Percentiles rank a stretch among this genome's conserved stretches.
Evolutionary conservation across 2,888 invertebrate species (phyloP).

Genomic region (Panzeria rudis): DNA sequence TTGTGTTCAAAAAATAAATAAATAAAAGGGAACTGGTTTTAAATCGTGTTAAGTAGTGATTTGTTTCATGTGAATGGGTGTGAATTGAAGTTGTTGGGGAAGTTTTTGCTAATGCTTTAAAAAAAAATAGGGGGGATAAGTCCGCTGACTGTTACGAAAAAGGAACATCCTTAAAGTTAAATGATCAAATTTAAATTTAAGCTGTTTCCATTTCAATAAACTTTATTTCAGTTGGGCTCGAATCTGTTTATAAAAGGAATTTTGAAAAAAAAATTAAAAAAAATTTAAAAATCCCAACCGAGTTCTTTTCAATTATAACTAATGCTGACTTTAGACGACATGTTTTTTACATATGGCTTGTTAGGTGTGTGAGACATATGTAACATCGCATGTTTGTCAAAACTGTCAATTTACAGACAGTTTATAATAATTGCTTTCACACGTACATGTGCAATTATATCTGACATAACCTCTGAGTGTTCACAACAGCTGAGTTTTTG

Average conservation of each 20-base stretch:
- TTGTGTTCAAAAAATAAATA: constrained; percentile 1
- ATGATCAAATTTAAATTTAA: background rate
- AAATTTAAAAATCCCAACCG: too few relatives aligned
- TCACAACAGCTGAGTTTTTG: too few relatives aligned
- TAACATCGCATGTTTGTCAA: too few relatives aligned
- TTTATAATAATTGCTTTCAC: too few relatives aligned
- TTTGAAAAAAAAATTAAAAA: too few relatives aligned
- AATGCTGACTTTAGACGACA: too few relatives aligned
- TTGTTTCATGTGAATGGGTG: constrained; percentile 2
- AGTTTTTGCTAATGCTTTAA: background rate
- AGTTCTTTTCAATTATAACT: too few relatives aligned
- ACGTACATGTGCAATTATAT: too few relatives aligned
- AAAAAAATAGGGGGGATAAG: background rate
- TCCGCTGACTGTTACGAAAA: background rate
- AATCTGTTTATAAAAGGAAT: background rate
- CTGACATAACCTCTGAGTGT: too few relatives aligned
- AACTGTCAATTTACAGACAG: too few relatives aligned
- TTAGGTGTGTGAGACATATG: too few relatives aligned
- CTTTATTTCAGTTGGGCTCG: background rate
- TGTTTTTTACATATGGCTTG: too few relatives aligned
- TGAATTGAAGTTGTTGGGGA: background rate
- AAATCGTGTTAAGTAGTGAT: constrained; percentile 2
- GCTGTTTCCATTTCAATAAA: background rate
- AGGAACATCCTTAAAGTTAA: background rate
- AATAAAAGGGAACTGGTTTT: background rate